Percentiles rank a stretch among this genome's conserved stretches.
Evolutionary conservation across 2,797 vertebrate genomes (phyloP).

Genomic region (Rhinogobio ventralis): DNA sequence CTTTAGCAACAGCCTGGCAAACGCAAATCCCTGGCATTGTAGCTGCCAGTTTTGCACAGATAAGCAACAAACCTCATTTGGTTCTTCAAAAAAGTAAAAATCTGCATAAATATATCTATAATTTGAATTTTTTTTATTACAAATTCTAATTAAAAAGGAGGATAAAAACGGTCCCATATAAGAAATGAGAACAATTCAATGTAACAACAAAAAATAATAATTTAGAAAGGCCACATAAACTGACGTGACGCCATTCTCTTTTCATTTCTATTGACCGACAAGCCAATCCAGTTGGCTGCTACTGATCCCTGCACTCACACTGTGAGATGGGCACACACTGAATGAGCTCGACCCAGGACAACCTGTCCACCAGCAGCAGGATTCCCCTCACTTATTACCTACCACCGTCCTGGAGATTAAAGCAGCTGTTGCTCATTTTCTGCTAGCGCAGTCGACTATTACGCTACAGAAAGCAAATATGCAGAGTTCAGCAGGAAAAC

Average conservation of each 20-base stretch:
- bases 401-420: conserved; percentile 25
- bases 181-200: neutral
- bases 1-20: neutral
- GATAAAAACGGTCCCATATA: neutral
- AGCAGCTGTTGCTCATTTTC: conserved; percentile 36
- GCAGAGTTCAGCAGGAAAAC: conserved; percentile 20
- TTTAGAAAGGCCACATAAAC: conserved; percentile 9
- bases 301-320: conserved; percentile 44
- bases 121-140: neutral
- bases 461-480: conserved; percentile 15
- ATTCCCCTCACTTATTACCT: conserved; percentile 46
- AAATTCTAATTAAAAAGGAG: neutral
- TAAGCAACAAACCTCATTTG: neutral
- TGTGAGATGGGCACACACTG: conserved; percentile 55
- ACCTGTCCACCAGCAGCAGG: conserved; percentile 61
- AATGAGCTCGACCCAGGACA: conserved; percentile 59
- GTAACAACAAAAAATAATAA: neutral
- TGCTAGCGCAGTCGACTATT: conserved; percentile 8
- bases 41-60: neutral
- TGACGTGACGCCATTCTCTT: neutral
- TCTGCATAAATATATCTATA: neutral
- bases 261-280: conserved; percentile 6
- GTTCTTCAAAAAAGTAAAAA: neutral
- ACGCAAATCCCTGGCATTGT: neutral
- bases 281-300: conserved; percentile 45